Base-by-base conservation (phyloP, 2,797 vertebrate genomes). In the Chaetodon trifasciatus region DNA sequence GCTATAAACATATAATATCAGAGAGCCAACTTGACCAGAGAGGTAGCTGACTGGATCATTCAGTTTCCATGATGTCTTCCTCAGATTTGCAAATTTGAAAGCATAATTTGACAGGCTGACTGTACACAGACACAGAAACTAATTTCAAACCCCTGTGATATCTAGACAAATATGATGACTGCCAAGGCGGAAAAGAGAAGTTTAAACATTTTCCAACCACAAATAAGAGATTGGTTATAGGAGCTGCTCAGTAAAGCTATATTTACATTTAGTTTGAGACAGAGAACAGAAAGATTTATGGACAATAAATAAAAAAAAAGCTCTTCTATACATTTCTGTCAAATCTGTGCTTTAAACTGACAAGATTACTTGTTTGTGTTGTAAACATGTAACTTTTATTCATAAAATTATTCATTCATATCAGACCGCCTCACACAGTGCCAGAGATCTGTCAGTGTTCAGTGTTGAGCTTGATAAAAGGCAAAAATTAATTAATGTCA, bases 401-500 rank as follows among this genome's bases (percentile, higher is more conserved):
- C 57, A 76, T 46, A 52, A n/a, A n/a, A n/a, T n/a, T n/a, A n/a
- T n/a, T 68, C 49, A 58, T n/a, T n/a, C n/a, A 46, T 70, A 68
- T 70, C 52, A 57, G 70, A 21, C 46, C 37, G 46, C 42, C 11
- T 69, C 40, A 56, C 61, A 74, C 55, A 3, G 56, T 71, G 68
- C 74, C 84, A 87, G 83, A 57, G 64, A 80, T 56, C 74, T 73
- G 78, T 74, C 79, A 56, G 62, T 21, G 55, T 66, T 78, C 10
- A 12, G 19, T 21, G 50, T 72, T 46, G 17, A 56, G 71, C 39
- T 70, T 72, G 66, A 71, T 82, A 78, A 89, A 88, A 90, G 58
- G 57, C 66, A 44, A n/a, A 19, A 56, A 83, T 86, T 79, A 84
- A 88, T 82, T 79, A 65, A 83, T 86, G 80, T 88, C 80, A 75